Percentiles rank a stretch among this genome's conserved stretches.
phyloP scores from a whole-genome alignment of 2,797 vertebrate genomes.

The Mareca penelope region DNA sequence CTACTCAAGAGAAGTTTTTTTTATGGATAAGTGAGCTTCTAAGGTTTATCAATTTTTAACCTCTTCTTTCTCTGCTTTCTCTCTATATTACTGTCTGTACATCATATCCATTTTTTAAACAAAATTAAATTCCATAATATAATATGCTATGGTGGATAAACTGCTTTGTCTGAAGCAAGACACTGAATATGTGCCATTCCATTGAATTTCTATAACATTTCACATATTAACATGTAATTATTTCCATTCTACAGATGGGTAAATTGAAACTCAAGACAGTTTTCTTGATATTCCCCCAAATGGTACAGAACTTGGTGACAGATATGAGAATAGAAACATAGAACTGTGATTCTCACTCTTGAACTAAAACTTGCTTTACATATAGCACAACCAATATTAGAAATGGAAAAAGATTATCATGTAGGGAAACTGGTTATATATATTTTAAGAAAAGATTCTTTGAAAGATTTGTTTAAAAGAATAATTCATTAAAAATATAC shows the following conservation, averaged over 20 bases:
- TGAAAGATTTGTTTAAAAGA: neutral
- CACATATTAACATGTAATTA: neutral
- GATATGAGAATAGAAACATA: conserved; percentile 23
- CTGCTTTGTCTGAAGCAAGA: neutral
- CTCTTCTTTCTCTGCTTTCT: neutral
- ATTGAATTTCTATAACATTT: neutral
- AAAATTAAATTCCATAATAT: neutral
- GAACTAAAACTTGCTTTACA: neutral
- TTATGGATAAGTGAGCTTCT: neutral
- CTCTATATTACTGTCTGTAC: neutral
- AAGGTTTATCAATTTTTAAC: neutral
- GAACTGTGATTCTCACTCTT: conserved; percentile 9
- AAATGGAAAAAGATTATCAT: neutral
- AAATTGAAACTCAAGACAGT: neutral
- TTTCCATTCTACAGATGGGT: neutral
- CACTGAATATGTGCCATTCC: neutral
- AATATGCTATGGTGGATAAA: neutral
- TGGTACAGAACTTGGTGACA: neutral
- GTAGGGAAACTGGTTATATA: neutral
- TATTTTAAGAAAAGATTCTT: neutral
- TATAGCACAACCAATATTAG: conserved; percentile 2
- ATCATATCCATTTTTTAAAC: neutral
- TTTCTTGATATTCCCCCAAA: neutral
- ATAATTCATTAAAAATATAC: neutral
- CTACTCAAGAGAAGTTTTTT: neutral